phyloP scores from a whole-genome alignment of 2,888 invertebrate species.

The Euspilapteryx auroguttella region DNA sequence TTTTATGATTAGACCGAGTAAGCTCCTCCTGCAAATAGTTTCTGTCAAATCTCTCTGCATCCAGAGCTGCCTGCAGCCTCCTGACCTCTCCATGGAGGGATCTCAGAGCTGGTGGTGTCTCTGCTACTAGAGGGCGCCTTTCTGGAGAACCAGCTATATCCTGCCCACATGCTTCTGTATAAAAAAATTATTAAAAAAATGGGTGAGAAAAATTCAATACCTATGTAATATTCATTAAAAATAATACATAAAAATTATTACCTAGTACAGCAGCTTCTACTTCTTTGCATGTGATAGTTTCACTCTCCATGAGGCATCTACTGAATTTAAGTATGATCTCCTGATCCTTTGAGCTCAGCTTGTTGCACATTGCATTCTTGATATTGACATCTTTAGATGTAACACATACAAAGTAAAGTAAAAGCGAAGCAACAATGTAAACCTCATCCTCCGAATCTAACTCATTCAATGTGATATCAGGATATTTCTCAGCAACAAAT shows the following conservation, averaged over 20 bases:
- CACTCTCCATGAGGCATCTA: slow-evolving; percentile 49
- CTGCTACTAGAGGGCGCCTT: slow-evolving; percentile 15
- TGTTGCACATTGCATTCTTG: slow-evolving; percentile 57
- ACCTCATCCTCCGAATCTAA: slow-evolving; percentile 26
- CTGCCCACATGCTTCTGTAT: slow-evolving; percentile 33
- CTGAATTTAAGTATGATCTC: slow-evolving; percentile 55
- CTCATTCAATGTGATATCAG: slow-evolving; percentile 41
- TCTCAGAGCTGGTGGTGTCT: slow-evolving; percentile 40
- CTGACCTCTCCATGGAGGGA: slow-evolving; percentile 48
- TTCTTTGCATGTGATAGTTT: slow-evolving; percentile 32
- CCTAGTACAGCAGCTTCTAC: slow-evolving; percentile 40
- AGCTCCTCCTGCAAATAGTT: slow-evolving; percentile 65
- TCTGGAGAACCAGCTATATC: slow-evolving; percentile 14
- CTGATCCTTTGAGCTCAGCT: slow-evolving; percentile 50
- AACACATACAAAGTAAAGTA: slow-evolving; percentile 53
- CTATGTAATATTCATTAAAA: too few species aligned
- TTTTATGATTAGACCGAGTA: slow-evolving; percentile 45
- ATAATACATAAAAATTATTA: too few species aligned
- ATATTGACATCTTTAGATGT: slow-evolving; percentile 55
- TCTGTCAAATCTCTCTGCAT: slow-evolving; percentile 65
- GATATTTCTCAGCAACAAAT: slow-evolving; percentile 48
- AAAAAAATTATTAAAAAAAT: not conserved
- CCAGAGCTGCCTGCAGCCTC: slow-evolving; percentile 57
- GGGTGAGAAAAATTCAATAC: not conserved
- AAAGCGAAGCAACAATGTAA: slow-evolving; percentile 44